Conservation (phyloP, 2,113 vertebrate species). For the Microcebus lehilahytsara region DNA sequence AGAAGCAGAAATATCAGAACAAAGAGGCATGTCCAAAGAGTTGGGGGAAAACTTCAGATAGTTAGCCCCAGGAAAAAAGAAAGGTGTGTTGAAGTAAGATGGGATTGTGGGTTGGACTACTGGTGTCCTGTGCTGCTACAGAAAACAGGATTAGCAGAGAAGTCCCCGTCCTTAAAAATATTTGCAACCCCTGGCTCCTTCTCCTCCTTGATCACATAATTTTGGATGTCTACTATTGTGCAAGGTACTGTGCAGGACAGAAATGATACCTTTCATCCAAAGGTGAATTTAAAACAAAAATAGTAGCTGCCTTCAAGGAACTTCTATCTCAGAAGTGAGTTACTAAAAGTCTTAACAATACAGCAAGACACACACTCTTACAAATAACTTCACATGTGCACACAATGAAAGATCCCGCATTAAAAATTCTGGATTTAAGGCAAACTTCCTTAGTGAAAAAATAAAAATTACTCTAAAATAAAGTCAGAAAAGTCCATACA, state of each 20-base stretch:
- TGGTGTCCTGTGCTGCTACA: background rate
- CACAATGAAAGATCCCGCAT: background rate
- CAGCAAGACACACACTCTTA: background rate
- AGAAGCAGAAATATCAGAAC: background rate
- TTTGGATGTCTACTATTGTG: background rate
- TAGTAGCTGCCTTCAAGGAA: background rate
- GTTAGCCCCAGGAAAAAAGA: background rate
- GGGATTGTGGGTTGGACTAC: no score
- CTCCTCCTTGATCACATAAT: background rate
- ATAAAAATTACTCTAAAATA: background rate
- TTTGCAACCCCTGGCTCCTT: no score
- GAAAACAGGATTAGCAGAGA: background rate
- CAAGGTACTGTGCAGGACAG: background rate
- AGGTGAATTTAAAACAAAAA: background rate
- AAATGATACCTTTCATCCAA: background rate
- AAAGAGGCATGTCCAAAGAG: background rate
- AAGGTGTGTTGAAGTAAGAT: background rate
- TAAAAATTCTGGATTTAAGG: background rate
- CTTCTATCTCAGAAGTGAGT: background rate
- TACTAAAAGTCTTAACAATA: background rate
- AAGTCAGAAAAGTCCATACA: background rate
- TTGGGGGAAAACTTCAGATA: background rate
- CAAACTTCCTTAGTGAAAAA: background rate
- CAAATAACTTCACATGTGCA: background rate
- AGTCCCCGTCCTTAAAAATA: background rate